Percentiles rank a stretch among this genome's conserved stretches.
Conservation (phyloP, 2,113 vertebrate species). For the Dasypus novemcinctus region DNA sequence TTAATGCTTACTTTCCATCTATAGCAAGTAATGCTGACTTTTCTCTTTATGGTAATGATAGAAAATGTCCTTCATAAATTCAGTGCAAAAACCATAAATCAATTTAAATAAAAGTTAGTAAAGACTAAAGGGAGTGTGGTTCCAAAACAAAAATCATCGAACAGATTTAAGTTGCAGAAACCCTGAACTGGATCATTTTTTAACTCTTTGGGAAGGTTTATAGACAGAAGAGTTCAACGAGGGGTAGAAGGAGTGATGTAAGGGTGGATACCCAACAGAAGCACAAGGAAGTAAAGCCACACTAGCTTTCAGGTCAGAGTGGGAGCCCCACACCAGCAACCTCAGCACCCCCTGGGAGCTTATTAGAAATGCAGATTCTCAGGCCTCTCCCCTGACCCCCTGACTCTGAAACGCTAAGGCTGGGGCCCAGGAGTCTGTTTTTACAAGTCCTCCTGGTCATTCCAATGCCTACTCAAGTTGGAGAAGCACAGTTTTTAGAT, state of each 20-base stretch:
- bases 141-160: neutral
- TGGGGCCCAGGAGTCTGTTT: neutral
- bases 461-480: neutral
- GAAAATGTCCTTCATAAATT: conserved; percentile 40
- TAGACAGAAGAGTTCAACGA: neutral
- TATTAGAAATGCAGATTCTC: neutral
- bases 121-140: neutral
- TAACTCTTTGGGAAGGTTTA: neutral
- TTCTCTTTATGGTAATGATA: conserved; percentile 25
- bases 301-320: neutral
- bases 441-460: neutral
- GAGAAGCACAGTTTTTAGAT: accelerated
- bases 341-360: neutral
- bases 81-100: neutral
- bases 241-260: neutral
- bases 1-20: conserved; percentile 15
- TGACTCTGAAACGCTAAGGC: neutral
- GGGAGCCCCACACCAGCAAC: neutral
- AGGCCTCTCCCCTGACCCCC: neutral
- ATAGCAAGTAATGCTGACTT: conserved; percentile 46
- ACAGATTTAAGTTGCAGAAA: neutral
- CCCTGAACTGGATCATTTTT: neutral
- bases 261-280: neutral
- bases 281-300: neutral
- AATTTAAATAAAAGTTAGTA: conserved; percentile 34